Conservation (phyloP, 2,113 vertebrate species). For the Melanocharis versteri region DNA sequence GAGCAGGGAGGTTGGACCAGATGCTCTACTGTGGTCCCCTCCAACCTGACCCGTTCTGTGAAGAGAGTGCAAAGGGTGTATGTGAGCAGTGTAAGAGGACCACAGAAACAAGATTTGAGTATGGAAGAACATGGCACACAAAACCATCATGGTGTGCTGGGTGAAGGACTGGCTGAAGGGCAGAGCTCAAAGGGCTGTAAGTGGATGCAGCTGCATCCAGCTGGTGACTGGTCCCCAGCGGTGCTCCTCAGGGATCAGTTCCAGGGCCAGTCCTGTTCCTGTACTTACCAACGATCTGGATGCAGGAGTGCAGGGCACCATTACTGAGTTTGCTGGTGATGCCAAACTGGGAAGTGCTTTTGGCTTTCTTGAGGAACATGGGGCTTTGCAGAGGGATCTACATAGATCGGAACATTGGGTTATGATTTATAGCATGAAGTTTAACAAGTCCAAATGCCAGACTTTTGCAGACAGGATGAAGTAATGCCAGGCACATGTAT, state of each 20-base stretch:
- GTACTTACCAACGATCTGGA: background rate
- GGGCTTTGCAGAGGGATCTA: background rate
- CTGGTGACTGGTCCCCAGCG: rapidly evolving
- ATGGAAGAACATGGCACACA: background rate
- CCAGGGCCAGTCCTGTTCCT: background rate
- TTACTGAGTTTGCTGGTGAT: background rate
- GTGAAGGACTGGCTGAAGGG: background rate
- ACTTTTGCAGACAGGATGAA: background rate
- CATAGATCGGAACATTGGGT: background rate
- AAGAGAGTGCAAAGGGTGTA: background rate
- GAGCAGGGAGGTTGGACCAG: background rate
- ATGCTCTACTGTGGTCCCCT: background rate
- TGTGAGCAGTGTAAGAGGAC: background rate
- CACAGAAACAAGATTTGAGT: background rate
- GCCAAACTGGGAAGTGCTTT: background rate
- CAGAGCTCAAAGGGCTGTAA: background rate
- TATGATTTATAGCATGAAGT: background rate
- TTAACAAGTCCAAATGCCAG: rapidly evolving
- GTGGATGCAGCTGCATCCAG: background rate
- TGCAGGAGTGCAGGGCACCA: background rate
- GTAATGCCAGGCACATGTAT: background rate
- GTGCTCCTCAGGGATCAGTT: background rate
- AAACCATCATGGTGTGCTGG: background rate
- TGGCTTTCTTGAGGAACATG: background rate
- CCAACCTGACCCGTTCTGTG: background rate